Base-by-base conservation (phyloP, 2,888 invertebrate species). In the Elmis aenea region DNA sequence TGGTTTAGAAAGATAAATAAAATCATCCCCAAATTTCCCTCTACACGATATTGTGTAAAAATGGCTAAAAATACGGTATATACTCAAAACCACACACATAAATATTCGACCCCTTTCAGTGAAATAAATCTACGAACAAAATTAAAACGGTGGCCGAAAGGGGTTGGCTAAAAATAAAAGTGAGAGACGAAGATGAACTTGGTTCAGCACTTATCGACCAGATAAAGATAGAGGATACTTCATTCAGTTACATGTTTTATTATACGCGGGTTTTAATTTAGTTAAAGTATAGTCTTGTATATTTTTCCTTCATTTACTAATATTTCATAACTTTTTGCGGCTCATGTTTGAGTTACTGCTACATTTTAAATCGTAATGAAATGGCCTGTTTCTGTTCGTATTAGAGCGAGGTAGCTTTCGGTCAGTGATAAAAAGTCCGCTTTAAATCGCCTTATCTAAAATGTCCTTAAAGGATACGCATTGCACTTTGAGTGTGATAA, bases 81-180 rank as follows among this genome's bases (percentile, higher is more conserved):
- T 31, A 38, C 29, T 30, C 30, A 41, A 40, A 49, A 49, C 49
- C 54, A 39, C 50, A 46, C 41, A 37, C 57, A 55, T 59, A 58
- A 58, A 58, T 59, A 58, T 55, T 46, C 48, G 46, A 52, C 52
- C 53, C 50, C 50, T 54, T 50, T 51, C 52, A 46, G 45, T 46
- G 50, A 55, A 54, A 61, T 61, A 58, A 59, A 59, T 61, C 57
- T 55, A 55, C 52, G 38, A 44, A 33, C 52, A 47, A 59, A 59
- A 61, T 61, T 59, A 61, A 59, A 59, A 58, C 56, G 54, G 51
- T 47, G 50, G 50, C 52, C 49, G 52, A 52, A 57, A 56, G 54
- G 51, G 50, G 56, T 52, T n/a, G 49, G 50, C 45, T 43, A 47
- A 55, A 55, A 54, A 54, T 52, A 55, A 53, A 50, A 48, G 46